These are phyloP conservation scores for Sweltsa coloradensis DNA, from an alignment of 1,140 invertebrate genomes.

Conservation along the genomic window DNA sequence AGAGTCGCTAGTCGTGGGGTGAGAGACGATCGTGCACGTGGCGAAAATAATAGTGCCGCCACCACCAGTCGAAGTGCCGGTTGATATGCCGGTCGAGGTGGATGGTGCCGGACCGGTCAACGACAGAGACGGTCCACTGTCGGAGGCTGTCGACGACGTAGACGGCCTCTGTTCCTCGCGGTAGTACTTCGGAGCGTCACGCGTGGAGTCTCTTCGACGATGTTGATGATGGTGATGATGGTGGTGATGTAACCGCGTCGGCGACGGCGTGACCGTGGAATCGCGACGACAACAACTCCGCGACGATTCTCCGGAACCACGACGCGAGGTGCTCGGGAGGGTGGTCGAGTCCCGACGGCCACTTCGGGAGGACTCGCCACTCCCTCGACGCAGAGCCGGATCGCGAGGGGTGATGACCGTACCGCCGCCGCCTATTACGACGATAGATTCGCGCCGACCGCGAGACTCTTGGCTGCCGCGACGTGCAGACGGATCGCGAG, in stretches of 20 bases:
- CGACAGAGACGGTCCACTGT: constrained; percentile 36
- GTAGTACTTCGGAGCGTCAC: constrained; percentile 28
- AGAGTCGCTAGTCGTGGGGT: constrained; percentile 27
- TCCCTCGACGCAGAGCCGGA: constrained; percentile 36
- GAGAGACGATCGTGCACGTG: constrained; percentile 2
- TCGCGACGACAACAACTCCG: constrained; percentile 41
- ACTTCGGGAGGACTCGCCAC: constrained; percentile 45
- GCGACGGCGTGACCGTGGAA: constrained; percentile 38
- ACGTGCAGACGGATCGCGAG: constrained; percentile 31
- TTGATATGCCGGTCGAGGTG: too few relatives aligned
- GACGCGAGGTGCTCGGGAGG: constrained; percentile 25
- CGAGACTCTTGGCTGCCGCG: constrained; percentile 36
- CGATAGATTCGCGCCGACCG: constrained; percentile 18
- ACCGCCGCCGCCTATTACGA: background rate
- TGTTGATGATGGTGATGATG: constrained; percentile 33
- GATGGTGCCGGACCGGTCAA: constrained; percentile 5
- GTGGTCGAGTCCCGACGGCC: constrained; percentile 46
- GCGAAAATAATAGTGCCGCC: background rate
- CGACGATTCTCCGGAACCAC: constrained; percentile 49
- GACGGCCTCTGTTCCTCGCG: constrained; percentile 59
- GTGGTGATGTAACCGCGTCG: constrained; percentile 36
- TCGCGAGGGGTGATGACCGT: constrained; percentile 3
- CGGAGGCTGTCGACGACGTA: constrained; percentile 60
- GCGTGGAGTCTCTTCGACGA: constrained; percentile 42
- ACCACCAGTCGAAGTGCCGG: too few relatives aligned